Conservation (phyloP, 2,113 vertebrate species). For the Nothoprocta pentlandii region DNA sequence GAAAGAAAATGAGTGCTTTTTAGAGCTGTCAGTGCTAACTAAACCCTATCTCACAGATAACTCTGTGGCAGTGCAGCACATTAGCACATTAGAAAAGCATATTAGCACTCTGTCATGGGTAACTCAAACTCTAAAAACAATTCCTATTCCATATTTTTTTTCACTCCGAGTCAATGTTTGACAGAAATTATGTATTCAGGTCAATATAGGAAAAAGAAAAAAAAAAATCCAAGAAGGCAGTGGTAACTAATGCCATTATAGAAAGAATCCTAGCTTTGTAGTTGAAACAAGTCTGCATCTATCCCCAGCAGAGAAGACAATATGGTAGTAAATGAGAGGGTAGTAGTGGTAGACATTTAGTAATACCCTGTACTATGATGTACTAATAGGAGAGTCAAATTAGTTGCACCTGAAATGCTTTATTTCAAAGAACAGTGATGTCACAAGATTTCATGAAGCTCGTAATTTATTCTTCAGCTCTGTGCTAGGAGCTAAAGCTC, state of each 20-base stretch:
- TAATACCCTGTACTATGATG: background rate
- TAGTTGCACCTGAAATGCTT: background rate
- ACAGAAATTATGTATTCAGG: background rate
- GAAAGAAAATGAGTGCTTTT: background rate
- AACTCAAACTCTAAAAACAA: background rate
- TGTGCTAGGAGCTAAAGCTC: no score
- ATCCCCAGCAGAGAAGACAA: background rate
- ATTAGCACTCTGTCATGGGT: background rate
- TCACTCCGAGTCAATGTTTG: background rate
- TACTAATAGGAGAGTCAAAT: background rate
- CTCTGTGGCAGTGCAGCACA: background rate
- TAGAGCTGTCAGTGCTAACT: background rate
- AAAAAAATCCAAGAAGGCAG: no score
- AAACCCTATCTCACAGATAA: no score
- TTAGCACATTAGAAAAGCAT: background rate
- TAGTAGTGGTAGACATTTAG: background rate
- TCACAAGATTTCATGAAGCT: background rate
- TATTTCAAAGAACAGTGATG: background rate
- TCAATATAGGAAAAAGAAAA: background rate
- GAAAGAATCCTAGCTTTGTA: background rate
- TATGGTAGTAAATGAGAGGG: no score
- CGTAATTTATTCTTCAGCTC: no score
- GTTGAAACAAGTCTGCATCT: background rate
- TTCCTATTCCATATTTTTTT: background rate
- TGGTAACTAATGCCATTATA: background rate